A percentile compares a stretch with the other conserved stretches of the same genome.
Evolutionary conservation across 1,140 invertebrate species (phyloP).

Genomic region (Drosophila ambigua): DNA sequence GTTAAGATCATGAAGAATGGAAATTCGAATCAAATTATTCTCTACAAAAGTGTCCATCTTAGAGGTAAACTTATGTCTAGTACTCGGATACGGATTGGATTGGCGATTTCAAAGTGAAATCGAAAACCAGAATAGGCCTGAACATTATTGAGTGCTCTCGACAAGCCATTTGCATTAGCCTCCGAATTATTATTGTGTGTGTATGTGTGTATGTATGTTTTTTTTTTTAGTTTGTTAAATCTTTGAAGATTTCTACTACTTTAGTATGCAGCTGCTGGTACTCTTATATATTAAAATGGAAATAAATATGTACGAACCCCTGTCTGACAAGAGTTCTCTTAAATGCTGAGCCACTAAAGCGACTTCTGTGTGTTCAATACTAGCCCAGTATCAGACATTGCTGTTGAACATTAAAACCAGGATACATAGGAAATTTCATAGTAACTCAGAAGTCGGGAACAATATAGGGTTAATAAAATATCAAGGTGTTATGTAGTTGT

Average conservation of each 20-base stretch:
- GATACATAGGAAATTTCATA: conserved; percentile 10
- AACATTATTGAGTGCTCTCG: neutral
- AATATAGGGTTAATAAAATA: too few relatives aligned
- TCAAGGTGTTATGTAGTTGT: neutral
- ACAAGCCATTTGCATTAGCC: conserved; percentile 1
- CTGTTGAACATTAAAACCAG: conserved; percentile 16
- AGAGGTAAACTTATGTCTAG: too few relatives aligned
- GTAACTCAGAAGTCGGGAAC: too few relatives aligned
- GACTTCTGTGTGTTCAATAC: neutral
- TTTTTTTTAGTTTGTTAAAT: conserved; percentile 30
- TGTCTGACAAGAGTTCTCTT: conserved; percentile 30
- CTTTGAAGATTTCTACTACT: conserved; percentile 42
- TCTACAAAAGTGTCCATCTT: too few relatives aligned
- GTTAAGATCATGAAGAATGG: too few relatives aligned
- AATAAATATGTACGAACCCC: conserved; percentile 16
- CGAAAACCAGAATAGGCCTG: neutral
- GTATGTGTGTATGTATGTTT: conserved; percentile 17
- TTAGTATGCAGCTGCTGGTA: conserved; percentile 50
- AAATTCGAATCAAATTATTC: too few relatives aligned
- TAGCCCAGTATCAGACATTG: conserved; percentile 20
- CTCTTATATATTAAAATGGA: conserved; percentile 18
- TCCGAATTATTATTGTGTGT: conserved; percentile 11
- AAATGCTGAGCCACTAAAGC: conserved; percentile 24
- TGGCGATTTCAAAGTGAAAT: neutral
- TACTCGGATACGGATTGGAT: neutral